Evolutionary conservation across 30 jellyfish, hydroid and myxozoan genomes (phyloP), one percentile per base, ranked within the genome.

Genomic region (Aurelia coerulea): DNA sequence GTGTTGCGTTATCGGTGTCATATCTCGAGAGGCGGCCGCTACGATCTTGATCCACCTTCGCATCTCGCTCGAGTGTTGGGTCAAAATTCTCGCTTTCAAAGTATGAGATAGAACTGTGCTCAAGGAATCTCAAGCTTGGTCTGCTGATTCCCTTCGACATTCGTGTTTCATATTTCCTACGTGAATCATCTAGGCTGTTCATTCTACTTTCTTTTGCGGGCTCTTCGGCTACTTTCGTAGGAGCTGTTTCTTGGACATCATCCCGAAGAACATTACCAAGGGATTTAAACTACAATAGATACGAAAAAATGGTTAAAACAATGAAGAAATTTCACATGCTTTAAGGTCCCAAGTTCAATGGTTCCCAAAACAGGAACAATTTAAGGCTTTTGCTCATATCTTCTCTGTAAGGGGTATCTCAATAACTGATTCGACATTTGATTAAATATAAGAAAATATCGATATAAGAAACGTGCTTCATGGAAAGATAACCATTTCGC

Each of bases 141-240:
- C 86, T 65, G 70, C 92, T 83, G 4, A 83, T 83, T 11, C 92
- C 92, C 5, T 72, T 83, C 12, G 92, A 83, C 80, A 58, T 70
- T 23, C 92, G 80, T 13, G 92, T 83, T 42, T 83, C 92, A 49
- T 72, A 73, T 42, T 83, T 83, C 56, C 73, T 83, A 3, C 12
- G 10, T 13, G 79, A 62, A 42, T 83, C 86, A 9, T 83, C 92
- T 9, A 41, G 42, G 39, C 33, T 29, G 18, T n/a, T 71, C 56
- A 9, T 7, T 46, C 14, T 9, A 7, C 15, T 46, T 46, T 9
- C 56, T 46, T 46, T 46, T 46, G 14, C 56, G 8, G 56, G n/a
- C 37, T 19, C 51, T 17, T 10, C 19, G 70, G 73, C n/a, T 46
- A 46, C 56, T 46, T 46, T 46, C 12, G 16, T 4, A 46, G 56